Evolutionary conservation across 1,140 invertebrate species (phyloP).

Genomic region (Metopolophium dirhodum): DNA sequence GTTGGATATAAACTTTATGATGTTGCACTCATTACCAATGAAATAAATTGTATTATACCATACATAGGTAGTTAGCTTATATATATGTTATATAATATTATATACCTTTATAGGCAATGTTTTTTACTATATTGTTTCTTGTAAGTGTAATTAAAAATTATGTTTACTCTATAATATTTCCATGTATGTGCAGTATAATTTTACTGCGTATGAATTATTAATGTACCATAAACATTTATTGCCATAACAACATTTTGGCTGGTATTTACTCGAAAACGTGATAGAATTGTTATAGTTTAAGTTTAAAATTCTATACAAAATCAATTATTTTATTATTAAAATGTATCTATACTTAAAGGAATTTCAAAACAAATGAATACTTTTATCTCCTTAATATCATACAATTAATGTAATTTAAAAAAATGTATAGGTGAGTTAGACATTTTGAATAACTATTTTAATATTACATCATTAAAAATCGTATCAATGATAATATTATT

Average conservation of each 20-base stretch:
- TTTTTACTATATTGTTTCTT: slow-evolving; percentile 25
- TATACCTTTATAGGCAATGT: not conserved
- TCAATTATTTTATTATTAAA: not conserved
- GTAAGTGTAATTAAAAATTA: slow-evolving; percentile 33
- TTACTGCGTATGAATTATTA: not conserved
- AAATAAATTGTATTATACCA: slow-evolving; percentile 19
- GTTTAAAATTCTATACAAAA: not conserved
- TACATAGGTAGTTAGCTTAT: not conserved
- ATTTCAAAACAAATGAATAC: not conserved
- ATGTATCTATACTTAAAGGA: not conserved
- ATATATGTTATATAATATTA: not conserved
- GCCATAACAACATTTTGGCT: not conserved
- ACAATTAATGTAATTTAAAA: no score
- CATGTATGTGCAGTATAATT: not conserved
- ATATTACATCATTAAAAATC: no score
- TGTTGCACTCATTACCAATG: slow-evolving; percentile 8
- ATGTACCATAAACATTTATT: slow-evolving; percentile 2
- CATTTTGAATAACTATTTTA: no score
- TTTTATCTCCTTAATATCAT: not conserved
- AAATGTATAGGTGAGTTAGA: no score
- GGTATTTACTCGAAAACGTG: not conserved
- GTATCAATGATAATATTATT: no score
- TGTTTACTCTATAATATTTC: slow-evolving; percentile 12
- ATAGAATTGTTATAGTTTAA: not conserved
- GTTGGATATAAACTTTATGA: not conserved